Base-by-base conservation (phyloP, 53 echinoderm and acorn worm genomes). In the Patiria pectinifera region DNA sequence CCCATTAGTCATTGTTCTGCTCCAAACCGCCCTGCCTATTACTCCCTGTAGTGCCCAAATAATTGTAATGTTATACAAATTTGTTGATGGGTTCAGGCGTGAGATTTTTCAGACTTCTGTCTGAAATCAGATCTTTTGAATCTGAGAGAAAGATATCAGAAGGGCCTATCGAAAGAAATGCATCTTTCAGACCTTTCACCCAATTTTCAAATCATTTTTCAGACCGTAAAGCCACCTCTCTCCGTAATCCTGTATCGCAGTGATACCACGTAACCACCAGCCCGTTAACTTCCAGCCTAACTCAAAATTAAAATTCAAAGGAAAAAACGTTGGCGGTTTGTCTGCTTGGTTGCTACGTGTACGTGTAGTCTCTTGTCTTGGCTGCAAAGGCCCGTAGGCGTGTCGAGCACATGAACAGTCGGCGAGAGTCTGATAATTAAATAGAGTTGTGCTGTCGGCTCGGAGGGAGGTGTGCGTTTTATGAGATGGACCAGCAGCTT, bases 401-500 rank as follows among this genome's bases (percentile, higher is more conserved):
- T 80, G 69, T 78, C 70, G n/a, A 59, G 69, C 81, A 81, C 81
- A 90, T 69, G 16, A 80, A 81, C 80, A 63, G 90, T 81, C 81
- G 12, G 45, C 66, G 45, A 90, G 80, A 69, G 81, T 59, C 6
- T 48, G 45, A 80, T 90, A 90, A 90, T 90, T 90, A 90, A 90
- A 90, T 90, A 90, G 80, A 77, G 77, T 24, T 48, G 45, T 66
- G 81, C 90, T 90, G 66, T 81, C 66, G 90, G 87, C 78, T 46
- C 43, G 90, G 61, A 25, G 44, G 53, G 69, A 90, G 90, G 90
- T 80, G 90, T 66, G 81, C 81, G 13, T 12, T 69, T 80, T 81
- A 90, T 81, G 90, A 62, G 81, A 48, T 71, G 48, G 81, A 80
- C 80, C 81, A 47, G 90, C 81, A 69, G 81, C 90, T 90, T 90